Conservation (phyloP, 2,797 vertebrate species). For the Eulemur albifrons region DNA sequence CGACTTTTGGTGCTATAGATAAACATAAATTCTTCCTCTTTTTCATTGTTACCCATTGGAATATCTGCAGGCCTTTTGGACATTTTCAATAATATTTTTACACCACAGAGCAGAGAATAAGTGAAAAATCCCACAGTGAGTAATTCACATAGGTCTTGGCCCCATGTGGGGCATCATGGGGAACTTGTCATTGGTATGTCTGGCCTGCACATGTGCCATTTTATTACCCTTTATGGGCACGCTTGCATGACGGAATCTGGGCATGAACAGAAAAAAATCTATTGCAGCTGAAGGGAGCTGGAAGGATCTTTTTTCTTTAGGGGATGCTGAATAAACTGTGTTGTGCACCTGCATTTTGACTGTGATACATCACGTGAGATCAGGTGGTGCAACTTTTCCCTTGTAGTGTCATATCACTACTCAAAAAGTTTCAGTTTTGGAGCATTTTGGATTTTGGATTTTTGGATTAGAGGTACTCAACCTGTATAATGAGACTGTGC, state of each 20-base stretch:
- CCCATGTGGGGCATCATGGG: not conserved
- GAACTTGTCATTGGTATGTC: not conserved
- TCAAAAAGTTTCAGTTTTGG: not conserved
- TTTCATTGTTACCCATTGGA: not conserved
- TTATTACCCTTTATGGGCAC: not conserved
- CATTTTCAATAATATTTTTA: not conserved
- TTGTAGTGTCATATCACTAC: not conserved
- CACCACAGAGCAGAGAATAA: not conserved
- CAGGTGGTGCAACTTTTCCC: not conserved
- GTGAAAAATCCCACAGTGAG: not conserved
- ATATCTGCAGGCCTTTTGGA: not conserved
- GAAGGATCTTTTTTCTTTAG: not conserved
- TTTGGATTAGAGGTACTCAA: not conserved
- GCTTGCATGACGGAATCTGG: not conserved
- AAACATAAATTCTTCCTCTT: not conserved
- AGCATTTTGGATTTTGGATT: not conserved
- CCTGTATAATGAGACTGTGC: not conserved
- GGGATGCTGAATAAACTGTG: not conserved
- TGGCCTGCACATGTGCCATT: not conserved
- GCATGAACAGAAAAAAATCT: not conserved
- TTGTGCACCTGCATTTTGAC: not conserved
- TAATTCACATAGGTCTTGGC: not conserved
- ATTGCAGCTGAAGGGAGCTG: not conserved
- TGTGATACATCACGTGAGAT: not conserved
- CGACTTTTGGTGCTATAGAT: not conserved